phyloP scores from a whole-genome alignment of 2,113 vertebrate species.

The Nyctereutes procyonoides region DNA sequence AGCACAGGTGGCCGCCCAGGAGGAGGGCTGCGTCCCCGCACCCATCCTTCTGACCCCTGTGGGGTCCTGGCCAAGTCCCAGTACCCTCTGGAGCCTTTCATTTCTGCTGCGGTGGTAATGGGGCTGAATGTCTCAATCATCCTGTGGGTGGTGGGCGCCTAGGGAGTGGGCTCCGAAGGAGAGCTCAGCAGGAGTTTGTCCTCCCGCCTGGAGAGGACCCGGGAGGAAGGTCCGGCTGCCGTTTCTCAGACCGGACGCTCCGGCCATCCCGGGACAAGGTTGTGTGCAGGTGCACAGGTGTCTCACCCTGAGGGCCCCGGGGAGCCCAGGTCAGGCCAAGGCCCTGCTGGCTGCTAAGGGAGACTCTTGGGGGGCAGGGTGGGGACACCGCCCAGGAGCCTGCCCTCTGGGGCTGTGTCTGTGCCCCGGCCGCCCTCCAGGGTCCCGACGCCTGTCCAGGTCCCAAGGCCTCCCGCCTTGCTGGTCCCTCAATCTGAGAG shows the following conservation, averaged over 20 bases:
- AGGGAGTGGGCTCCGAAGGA: not conserved
- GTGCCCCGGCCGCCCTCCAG: too few species aligned
- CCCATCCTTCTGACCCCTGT: not conserved
- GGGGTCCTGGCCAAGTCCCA: too few species aligned
- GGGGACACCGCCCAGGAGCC: not conserved
- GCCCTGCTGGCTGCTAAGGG: not conserved
- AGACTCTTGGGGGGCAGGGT: not conserved
- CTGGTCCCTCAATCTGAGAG: not conserved
- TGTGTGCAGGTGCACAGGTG: not conserved
- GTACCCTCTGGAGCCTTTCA: not conserved
- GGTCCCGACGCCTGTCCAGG: not conserved
- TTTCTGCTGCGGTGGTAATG: not conserved
- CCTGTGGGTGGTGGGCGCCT: too few species aligned
- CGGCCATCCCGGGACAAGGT: accelerated
- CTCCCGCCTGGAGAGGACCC: too few species aligned
- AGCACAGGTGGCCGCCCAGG: not conserved
- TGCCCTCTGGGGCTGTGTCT: too few species aligned
- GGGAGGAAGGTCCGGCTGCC: not conserved
- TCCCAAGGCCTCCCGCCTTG: too few species aligned
- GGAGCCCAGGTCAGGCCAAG: not conserved
- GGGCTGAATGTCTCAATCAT: too few species aligned
- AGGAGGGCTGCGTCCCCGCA: not conserved
- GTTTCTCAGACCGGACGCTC: not conserved
- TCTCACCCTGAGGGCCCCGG: not conserved
- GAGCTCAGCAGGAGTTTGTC: accelerated